A percentile compares a stretch with the other conserved stretches of the same genome.
Conservation (phyloP, 2,888 invertebrate genomes). For the Synergus laeviventris region DNA sequence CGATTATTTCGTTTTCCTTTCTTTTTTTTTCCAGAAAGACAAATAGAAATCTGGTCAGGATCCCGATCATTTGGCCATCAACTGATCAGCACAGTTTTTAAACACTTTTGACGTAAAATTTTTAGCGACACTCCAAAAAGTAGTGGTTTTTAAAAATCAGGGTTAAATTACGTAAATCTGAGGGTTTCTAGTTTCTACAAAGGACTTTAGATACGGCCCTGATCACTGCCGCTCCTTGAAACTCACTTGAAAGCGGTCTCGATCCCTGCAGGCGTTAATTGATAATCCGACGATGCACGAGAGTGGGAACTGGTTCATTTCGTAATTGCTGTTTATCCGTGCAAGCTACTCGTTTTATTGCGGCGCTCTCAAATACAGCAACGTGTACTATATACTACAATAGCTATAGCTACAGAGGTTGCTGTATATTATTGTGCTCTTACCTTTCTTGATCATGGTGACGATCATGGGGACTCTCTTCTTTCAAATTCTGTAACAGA, state of each 20-base stretch:
- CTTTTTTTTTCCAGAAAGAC: too few species aligned
- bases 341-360: slow-evolving; percentile 31
- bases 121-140: background rate
- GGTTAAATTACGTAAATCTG: background rate
- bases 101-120: background rate
- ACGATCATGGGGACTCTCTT: background rate
- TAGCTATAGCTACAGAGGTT: background rate
- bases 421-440: background rate
- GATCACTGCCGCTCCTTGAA: slow-evolving; percentile 26
- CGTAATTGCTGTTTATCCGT: slow-evolving; percentile 34
- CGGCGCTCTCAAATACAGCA: slow-evolving; percentile 11
- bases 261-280: slow-evolving; percentile 27
- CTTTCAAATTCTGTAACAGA: slow-evolving; percentile 6
- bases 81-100: background rate
- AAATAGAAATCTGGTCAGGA: too few species aligned
- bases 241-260: slow-evolving; percentile 31
- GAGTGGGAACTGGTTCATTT: slow-evolving; percentile 37
- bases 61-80: too few species aligned
- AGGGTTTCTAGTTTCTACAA: background rate
- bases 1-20: too few species aligned
- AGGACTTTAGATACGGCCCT: slow-evolving; percentile 12
- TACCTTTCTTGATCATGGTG: slow-evolving; percentile 5
- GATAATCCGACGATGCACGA: slow-evolving; percentile 23
- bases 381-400: background rate
- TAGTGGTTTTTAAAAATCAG: background rate